Percentiles rank a stretch among this genome's conserved stretches.
phyloP scores from a whole-genome alignment of 2,113 vertebrate species.

The Meles meles region DNA sequence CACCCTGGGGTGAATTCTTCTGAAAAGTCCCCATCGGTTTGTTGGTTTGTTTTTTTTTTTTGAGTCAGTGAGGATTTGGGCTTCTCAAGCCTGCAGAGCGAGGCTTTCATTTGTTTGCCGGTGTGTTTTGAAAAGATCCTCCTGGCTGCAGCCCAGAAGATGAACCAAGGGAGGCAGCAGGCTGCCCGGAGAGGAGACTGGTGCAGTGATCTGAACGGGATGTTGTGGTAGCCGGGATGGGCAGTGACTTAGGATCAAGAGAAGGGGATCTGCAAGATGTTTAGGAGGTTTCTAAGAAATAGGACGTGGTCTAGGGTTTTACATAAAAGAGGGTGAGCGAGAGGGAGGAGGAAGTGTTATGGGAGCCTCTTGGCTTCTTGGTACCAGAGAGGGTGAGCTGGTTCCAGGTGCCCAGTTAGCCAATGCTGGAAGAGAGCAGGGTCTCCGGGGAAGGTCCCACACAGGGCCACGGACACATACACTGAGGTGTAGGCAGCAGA shows the following conservation, averaged over 20 bases:
- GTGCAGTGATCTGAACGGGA: neutral
- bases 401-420: neutral
- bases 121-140: neutral
- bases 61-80: neutral
- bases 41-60: too few species aligned
- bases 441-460: neutral
- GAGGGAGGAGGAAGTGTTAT: neutral
- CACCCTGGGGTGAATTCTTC: neutral
- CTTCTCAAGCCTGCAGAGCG: neutral
- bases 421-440: too few species aligned
- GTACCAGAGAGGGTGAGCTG: neutral
- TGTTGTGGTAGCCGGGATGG: too few species aligned
- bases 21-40: neutral
- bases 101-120: neutral
- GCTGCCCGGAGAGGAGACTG: neutral
- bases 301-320: neutral
- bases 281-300: neutral
- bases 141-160: neutral
- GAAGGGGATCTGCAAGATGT: neutral
- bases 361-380: neutral
- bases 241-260: neutral
- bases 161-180: neutral
- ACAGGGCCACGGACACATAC: neutral
- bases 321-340: neutral
- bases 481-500: neutral